phyloP scores from a whole-genome alignment of 1,140 invertebrate species.

The Octopus bimaculoides region DNA sequence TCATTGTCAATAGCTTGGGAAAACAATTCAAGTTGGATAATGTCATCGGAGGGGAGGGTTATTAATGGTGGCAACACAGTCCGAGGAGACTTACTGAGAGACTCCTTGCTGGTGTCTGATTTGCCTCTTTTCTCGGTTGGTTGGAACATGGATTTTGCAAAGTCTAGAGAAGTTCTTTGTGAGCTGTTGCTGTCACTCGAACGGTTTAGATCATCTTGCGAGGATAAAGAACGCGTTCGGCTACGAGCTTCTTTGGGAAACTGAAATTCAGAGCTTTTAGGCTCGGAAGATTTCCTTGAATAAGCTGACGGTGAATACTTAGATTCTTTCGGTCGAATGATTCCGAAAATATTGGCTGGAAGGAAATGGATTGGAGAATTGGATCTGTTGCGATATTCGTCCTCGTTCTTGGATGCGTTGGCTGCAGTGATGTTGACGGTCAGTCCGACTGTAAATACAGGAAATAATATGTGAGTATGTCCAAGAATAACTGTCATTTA shows the following conservation, averaged over 20 bases:
- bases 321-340: slow-evolving; percentile 10
- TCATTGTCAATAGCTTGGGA: background rate
- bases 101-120: background rate
- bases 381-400: slow-evolving; percentile 1
- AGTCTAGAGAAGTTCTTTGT: background rate
- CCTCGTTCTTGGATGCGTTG: background rate
- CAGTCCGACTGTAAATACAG: background rate
- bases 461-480: background rate
- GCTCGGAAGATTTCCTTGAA: background rate
- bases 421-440: background rate
- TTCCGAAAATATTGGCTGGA: slow-evolving; percentile 16
- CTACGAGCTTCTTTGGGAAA: background rate
- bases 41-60: background rate
- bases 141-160: background rate
- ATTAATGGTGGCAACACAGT: background rate
- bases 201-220: background rate
- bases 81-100: too few relatives aligned
- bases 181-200: background rate
- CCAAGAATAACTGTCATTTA: too few relatives aligned
- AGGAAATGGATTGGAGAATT: slow-evolving; percentile 14
- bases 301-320: background rate
- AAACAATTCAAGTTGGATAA: background rate
- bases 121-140: background rate
- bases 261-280: background rate
- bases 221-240: background rate